These are phyloP conservation scores for Ochropleura leucogaster DNA, from an alignment of 2,888 invertebrate species.

Conservation along the genomic window DNA sequence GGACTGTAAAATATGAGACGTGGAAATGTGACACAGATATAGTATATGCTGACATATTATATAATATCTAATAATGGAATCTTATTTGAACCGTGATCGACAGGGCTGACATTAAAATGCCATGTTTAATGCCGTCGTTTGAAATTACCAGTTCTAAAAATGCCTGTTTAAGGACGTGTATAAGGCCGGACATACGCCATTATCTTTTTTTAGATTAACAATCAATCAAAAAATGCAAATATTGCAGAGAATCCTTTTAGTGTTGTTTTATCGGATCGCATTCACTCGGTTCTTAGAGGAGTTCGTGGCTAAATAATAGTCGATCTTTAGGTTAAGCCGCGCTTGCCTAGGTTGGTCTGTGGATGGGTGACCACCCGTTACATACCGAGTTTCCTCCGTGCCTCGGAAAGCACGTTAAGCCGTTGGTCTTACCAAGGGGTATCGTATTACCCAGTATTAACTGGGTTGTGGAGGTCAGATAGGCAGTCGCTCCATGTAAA, in stretches of 20 bases:
- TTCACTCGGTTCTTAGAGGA: neutral
- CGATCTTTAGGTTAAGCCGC: too few species aligned
- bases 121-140: constrained; percentile 20
- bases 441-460: too few species aligned
- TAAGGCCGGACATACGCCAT: neutral
- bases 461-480: too few species aligned
- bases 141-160: constrained; percentile 36
- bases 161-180: neutral
- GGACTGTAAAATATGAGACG: constrained; percentile 10
- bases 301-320: too few species aligned
- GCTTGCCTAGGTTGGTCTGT: too few species aligned
- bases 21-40: constrained; percentile 10
- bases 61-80: constrained; percentile 31
- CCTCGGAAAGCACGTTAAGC: too few species aligned
- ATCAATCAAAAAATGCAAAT: too few species aligned
- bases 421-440: too few species aligned
- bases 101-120: constrained; percentile 29
- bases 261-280: neutral
- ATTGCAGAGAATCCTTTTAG: neutral
- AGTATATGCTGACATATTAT: constrained; percentile 4
- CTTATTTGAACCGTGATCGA: constrained; percentile 31
- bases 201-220: neutral
- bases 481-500: too few species aligned
- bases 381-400: too few species aligned
- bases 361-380: too few species aligned